Evolutionary conservation across 2,113 vertebrate species (phyloP).

Genomic region (Todiramphus saurophagus): DNA sequence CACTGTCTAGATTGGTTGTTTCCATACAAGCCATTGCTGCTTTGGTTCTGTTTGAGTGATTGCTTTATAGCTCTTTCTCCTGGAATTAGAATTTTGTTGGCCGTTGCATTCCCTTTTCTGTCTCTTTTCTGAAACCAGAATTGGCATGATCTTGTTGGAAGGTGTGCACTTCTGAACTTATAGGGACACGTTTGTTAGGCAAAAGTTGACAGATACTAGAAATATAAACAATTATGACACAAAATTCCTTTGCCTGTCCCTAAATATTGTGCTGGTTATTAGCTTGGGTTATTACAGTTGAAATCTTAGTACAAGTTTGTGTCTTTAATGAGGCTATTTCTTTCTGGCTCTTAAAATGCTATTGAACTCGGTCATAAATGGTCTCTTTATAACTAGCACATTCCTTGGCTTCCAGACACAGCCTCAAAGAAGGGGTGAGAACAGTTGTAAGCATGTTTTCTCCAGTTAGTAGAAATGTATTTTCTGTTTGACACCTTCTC

Average conservation of each 20-base stretch:
- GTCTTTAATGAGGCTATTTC: slow-evolving; percentile 17
- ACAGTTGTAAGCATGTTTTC: slow-evolving; percentile 14
- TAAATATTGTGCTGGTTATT: slow-evolving; percentile 13
- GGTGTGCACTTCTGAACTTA: neutral
- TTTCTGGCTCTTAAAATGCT: slow-evolving; percentile 44
- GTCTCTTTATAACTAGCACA: slow-evolving; percentile 53
- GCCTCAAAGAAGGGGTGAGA: slow-evolving; percentile 38
- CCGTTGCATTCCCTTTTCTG: neutral
- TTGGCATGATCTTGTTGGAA: neutral
- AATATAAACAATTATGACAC: neutral
- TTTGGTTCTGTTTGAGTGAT: neutral
- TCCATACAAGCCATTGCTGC: neutral
- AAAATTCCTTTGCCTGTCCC: neutral
- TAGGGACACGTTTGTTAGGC: neutral
- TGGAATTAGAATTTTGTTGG: neutral
- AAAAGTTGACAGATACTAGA: neutral
- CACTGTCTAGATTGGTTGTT: neutral
- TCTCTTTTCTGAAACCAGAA: neutral
- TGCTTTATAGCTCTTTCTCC: neutral
- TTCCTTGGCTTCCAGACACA: slow-evolving; percentile 51
- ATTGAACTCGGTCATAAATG: slow-evolving; percentile 53
- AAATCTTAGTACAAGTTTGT: neutral
- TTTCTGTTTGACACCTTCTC: neutral
- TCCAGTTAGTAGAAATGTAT: neutral
- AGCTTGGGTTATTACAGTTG: slow-evolving; percentile 13